These are phyloP conservation scores for Phenacoccus solenopsis DNA, from an alignment of 1,140 invertebrate species.

Conservation along the genomic window DNA sequence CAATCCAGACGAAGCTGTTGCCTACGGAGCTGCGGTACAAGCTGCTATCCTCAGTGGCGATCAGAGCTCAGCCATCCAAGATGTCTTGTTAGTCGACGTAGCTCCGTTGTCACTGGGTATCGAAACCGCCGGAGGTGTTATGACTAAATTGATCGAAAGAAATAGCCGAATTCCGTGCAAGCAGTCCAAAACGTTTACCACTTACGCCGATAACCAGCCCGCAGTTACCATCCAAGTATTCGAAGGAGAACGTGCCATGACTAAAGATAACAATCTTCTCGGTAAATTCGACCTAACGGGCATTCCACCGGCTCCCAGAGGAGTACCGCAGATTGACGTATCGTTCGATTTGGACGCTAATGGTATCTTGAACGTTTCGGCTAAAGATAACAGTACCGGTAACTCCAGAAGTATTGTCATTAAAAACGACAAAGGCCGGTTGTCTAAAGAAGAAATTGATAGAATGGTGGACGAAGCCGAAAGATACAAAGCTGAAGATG, in stretches of 20 bases:
- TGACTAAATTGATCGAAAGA: constrained; percentile 48
- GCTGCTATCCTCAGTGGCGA: constrained; percentile 48
- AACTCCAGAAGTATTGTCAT: constrained; percentile 68
- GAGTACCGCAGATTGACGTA: constrained; percentile 62
- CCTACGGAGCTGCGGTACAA: constrained; percentile 59
- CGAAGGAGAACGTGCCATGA: constrained; percentile 61
- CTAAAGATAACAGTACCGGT: constrained; percentile 62
- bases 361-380: constrained; percentile 66
- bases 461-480: constrained; percentile 54
- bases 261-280: constrained; percentile 56
- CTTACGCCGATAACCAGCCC: constrained; percentile 55
- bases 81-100: constrained; percentile 42
- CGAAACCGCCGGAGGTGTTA: constrained; percentile 36
- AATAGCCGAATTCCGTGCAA: constrained; percentile 50
- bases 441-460: constrained; percentile 76
- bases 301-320: constrained; percentile 68
- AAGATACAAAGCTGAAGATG: constrained; percentile 41
- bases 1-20: constrained; percentile 66
- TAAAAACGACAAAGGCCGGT: constrained; percentile 83
- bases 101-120: constrained; percentile 36
- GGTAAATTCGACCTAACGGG: constrained; percentile 64
- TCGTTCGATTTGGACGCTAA: constrained; percentile 69
- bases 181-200: constrained; percentile 47
- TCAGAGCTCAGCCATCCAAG: constrained; percentile 36
- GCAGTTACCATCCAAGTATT: constrained; percentile 52